Percentiles rank a stretch among this genome's conserved stretches.
These are phyloP conservation scores for Odontothrips loti DNA, from an alignment of 2,888 invertebrate species.

Conservation along the genomic window DNA sequence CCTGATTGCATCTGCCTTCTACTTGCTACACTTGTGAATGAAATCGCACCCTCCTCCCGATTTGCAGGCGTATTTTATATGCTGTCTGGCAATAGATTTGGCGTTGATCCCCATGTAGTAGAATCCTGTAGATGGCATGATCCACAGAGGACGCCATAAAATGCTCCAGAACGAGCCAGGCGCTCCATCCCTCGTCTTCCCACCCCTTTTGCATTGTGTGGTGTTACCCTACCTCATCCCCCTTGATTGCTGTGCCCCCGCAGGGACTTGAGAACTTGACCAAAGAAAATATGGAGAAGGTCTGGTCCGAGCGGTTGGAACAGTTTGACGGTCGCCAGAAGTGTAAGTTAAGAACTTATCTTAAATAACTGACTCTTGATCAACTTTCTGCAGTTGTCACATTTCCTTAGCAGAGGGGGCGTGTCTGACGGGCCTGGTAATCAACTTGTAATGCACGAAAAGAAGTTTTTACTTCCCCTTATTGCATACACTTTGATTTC, in stretches of 20 bases:
- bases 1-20: not conserved
- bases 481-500: too few relatives aligned
- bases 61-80: not conserved
- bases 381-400: too few relatives aligned
- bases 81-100: not conserved
- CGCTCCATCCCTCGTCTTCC: not conserved
- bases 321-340: slow-evolving; percentile 86
- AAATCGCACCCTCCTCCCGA: not conserved
- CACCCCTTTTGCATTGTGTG: slow-evolving; percentile 32
- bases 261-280: slow-evolving; percentile 81
- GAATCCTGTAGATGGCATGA: not conserved
- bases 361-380: not conserved
- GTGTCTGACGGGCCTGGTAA: too few relatives aligned
- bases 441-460: too few relatives aligned
- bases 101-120: not conserved
- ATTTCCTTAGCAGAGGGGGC: too few relatives aligned
- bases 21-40: not conserved
- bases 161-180: not conserved
- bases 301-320: slow-evolving; percentile 81
- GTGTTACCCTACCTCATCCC: slow-evolving; percentile 30
- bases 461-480: too few relatives aligned
- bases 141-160: not conserved
- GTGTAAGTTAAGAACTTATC: slow-evolving; percentile 59
- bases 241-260: slow-evolving; percentile 42
- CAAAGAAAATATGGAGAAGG: slow-evolving; percentile 81